Conservation (phyloP, 1,140 invertebrate species). For the Rhagoletis pomonella region DNA sequence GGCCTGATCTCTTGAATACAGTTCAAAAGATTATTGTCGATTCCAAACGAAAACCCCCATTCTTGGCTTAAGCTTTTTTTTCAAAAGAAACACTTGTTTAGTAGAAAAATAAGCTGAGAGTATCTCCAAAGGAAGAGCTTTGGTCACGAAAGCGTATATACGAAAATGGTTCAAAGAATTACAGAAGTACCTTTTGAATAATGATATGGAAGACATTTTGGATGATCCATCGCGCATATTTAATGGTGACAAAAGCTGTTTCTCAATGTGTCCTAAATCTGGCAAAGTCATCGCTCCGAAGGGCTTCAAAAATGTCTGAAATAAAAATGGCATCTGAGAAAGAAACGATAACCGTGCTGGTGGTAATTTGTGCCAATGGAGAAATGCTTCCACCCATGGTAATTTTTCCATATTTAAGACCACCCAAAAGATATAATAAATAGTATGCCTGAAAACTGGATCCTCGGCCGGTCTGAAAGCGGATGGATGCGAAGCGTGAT, state of each 20-base stretch:
- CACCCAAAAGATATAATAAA: no score
- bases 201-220: conserved; percentile 61
- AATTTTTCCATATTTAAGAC: conserved; percentile 62
- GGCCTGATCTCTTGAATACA: conserved; percentile 26
- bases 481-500: conserved; percentile 44
- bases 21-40: conserved; percentile 42
- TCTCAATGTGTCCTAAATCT: conserved; percentile 67
- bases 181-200: conserved; percentile 47
- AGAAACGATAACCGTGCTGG: conserved; percentile 70
- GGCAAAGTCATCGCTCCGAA: conserved; percentile 67
- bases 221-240: no score
- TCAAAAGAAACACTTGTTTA: conserved; percentile 64
- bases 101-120: conserved; percentile 61
- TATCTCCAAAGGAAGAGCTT: conserved; percentile 55
- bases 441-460: conserved; percentile 60
- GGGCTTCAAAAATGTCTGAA: conserved; percentile 64
- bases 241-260: conserved; percentile 67
- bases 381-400: conserved; percentile 58
- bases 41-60: background rate
- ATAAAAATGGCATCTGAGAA: no score
- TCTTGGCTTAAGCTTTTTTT: conserved; percentile 63
- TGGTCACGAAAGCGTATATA: conserved; percentile 29
- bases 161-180: conserved; percentile 42
- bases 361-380: conserved; percentile 62
- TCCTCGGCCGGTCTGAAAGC: conserved; percentile 50